phyloP scores from a whole-genome alignment of 2,888 invertebrate genomes.

The Abscondita cerata region DNA sequence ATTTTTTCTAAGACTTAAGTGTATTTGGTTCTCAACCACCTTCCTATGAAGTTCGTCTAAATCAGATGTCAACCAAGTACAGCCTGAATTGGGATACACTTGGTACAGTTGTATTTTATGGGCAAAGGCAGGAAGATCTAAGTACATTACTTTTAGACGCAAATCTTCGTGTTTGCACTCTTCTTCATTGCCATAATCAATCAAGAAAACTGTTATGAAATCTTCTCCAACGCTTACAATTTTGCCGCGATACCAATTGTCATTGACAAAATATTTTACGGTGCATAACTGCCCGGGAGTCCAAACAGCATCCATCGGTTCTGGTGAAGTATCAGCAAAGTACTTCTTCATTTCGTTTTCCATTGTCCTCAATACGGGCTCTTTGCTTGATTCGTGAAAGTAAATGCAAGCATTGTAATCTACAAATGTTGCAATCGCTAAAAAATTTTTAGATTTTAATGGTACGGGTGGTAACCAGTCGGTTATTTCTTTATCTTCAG shows the following conservation, averaged over 20 bases:
- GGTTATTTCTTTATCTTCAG: slow-evolving; percentile 48
- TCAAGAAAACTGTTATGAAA: slow-evolving; percentile 67
- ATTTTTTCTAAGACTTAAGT: slow-evolving; percentile 10
- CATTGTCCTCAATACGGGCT: slow-evolving; percentile 45
- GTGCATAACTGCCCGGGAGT: slow-evolving; percentile 71
- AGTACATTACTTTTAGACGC: slow-evolving; percentile 67
- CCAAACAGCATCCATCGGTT: slow-evolving; percentile 61
- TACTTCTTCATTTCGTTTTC: slow-evolving; percentile 48
- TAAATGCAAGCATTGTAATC: slow-evolving; percentile 61
- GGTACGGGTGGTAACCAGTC: slow-evolving; percentile 69
- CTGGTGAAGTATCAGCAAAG: slow-evolving; percentile 59
- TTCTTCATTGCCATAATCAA: slow-evolving; percentile 87
- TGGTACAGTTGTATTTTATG: slow-evolving; percentile 66
- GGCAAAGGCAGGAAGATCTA: slow-evolving; percentile 72
- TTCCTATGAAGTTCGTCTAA: slow-evolving; percentile 69
- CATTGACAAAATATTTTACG: slow-evolving; percentile 70
- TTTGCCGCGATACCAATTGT: slow-evolving; percentile 74
- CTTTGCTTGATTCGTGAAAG: slow-evolving; percentile 53
- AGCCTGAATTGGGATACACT: slow-evolving; percentile 58
- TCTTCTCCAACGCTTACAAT: slow-evolving; percentile 61
- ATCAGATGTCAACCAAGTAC: slow-evolving; percentile 61
- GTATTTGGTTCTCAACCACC: slow-evolving; percentile 59
- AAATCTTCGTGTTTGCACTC: slow-evolving; percentile 64
- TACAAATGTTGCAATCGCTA: slow-evolving; percentile 69
- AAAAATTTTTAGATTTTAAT: slow-evolving; percentile 62